Base-by-base conservation (phyloP, 1,140 invertebrate genomes). In the Pissodes strobi region DNA sequence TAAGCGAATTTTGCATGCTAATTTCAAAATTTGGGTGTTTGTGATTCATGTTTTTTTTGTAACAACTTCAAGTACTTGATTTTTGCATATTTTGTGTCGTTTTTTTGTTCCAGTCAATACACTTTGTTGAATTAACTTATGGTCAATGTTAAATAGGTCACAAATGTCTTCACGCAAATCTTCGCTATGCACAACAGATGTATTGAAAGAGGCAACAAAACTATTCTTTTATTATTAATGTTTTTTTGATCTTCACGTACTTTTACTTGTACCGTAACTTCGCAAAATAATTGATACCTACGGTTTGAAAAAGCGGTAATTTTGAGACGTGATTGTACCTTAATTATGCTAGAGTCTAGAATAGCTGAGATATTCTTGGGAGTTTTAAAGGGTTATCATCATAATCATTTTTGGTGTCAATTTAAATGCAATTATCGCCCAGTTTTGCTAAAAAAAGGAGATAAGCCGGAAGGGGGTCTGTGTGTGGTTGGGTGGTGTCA, bases 211-310 rank as follows among this genome's bases (percentile, higher is more conserved):
- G 17, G 27, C 22, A 51, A 8, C 21, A 25, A 9, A 13, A 22
- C 22, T 12, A 48, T 48, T 48, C 1, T 22, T 48, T 48, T 12
- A 19, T 21, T n/a, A 13, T 37, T 37, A 6, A 41, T 41, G 18
- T 25, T 51, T 51, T 51, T 21, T 51, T 13, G 22, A n/a, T 51
- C 22, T 51, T 30, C 27, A n/a, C 21, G 52, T 43, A 38, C 34
- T 38, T 55, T 55, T 55, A 55, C 34, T 39, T 38, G 52, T 55
- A 55, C 52, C 52, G 52, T 55, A 55, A 55, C 13, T 55, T 19
- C 34, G 22, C 13, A 55, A 38, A 55, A 43, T 55, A 55, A 39
- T 55, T 55, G 17, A n/a, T 38, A 25, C 18, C 39, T 55, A 55
- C 52, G 13, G 52, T 38, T n/a, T 55, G 21, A 21, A 55, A 55